Percentiles rank a stretch among this genome's conserved stretches.
Conservation (phyloP, 64 coral and sea anemone species). For the Montipora cactus region DNA sequence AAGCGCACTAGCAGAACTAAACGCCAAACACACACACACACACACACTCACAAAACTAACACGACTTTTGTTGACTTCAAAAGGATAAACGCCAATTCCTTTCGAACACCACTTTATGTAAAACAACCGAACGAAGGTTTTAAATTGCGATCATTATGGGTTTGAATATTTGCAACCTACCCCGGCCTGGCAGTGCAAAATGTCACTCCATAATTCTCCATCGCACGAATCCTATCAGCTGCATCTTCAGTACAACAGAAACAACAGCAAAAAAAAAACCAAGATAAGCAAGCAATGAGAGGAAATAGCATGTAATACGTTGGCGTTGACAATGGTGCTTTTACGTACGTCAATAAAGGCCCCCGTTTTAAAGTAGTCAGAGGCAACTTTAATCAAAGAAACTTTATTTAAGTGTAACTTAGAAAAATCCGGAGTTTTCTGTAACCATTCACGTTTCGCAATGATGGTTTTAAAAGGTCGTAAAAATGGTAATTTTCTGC, state of each 20-base stretch:
- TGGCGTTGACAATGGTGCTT: not conserved
- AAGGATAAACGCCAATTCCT: not conserved
- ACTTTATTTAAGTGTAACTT: not conserved
- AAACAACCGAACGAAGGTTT: not conserved
- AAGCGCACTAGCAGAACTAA: no score
- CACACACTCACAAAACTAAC: no score
- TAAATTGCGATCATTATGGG: not conserved
- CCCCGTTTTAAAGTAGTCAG: no score
- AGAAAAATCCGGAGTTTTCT: no score
- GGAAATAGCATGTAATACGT: not conserved
- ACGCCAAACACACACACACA: no score
- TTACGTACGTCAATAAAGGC: not conserved
- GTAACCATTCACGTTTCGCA: not conserved
- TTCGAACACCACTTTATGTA: not conserved
- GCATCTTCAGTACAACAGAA: not conserved
- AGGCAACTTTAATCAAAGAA: not conserved
- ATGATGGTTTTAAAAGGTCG: not conserved
- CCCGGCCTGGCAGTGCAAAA: not conserved
- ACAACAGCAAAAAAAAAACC: not conserved
- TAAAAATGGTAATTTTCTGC: not conserved
- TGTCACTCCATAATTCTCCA: not conserved
- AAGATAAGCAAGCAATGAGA: not conserved
- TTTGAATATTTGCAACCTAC: not conserved
- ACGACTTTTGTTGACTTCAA: no score
- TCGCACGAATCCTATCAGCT: not conserved